Conservation (phyloP, 2,888 invertebrate genomes). For the Oscheius myriophilus region DNA sequence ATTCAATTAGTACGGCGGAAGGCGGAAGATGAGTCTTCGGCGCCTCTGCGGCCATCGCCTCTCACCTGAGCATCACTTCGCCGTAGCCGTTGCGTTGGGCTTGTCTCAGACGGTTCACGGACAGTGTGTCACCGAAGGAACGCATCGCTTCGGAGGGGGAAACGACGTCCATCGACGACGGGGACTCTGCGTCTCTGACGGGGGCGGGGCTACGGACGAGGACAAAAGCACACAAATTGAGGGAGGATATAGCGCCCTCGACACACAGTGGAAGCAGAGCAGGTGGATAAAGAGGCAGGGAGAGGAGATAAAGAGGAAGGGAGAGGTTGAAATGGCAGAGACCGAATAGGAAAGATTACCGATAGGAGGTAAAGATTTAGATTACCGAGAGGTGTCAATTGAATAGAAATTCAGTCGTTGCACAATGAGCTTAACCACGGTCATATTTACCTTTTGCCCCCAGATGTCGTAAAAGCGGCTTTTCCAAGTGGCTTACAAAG, state of each 20-base stretch:
- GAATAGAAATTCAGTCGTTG: too few species aligned
- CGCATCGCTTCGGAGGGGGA: conserved; percentile 26
- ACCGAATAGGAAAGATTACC: not conserved
- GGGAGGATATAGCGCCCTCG: not conserved
- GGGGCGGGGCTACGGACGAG: conserved; percentile 13
- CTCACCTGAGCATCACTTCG: conserved; percentile 30
- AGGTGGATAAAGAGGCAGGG: not conserved
- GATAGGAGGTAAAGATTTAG: too few species aligned
- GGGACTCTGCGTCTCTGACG: conserved; percentile 23
- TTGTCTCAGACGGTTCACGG: conserved; percentile 30
- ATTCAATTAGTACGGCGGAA: too few species aligned
- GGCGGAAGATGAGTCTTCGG: too few species aligned
- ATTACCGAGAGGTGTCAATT: too few species aligned
- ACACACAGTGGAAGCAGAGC: not conserved
- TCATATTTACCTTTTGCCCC: not conserved
- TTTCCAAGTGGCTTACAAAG: too few species aligned
- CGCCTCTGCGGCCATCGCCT: not conserved
- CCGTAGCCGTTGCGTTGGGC: conserved; percentile 23
- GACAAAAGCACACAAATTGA: conserved; percentile 29
- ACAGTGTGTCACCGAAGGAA: conserved; percentile 28
- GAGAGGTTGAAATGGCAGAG: not conserved
- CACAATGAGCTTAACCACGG: not conserved
- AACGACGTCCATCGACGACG: conserved; percentile 23
- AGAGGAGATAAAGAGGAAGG: not conserved
- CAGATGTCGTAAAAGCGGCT: too few species aligned